phyloP scores from a whole-genome alignment of 2,888 invertebrate species.

The Serrognathus titanus region DNA sequence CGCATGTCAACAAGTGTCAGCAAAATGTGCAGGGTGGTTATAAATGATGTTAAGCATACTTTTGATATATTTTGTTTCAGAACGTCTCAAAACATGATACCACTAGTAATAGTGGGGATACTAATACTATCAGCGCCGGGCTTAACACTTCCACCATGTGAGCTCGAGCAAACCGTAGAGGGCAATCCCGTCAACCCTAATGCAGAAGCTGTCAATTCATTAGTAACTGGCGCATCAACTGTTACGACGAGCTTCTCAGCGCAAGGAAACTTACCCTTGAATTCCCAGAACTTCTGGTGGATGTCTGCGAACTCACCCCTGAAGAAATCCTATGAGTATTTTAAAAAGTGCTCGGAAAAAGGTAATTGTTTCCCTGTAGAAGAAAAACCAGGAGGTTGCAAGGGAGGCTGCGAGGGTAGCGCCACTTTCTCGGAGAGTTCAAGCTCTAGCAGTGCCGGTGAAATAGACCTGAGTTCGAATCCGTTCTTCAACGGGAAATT shows the following conservation, averaged over 20 bases:
- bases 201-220: conserved; percentile 23
- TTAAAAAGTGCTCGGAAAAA: conserved; percentile 41
- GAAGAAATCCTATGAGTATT: conserved; percentile 49
- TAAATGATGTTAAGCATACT: background rate
- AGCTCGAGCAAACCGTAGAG: conserved; percentile 36
- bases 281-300: conserved; percentile 57
- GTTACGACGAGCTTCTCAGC: conserved; percentile 26
- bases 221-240: conserved; percentile 28
- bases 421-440: background rate
- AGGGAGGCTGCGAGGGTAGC: conserved; percentile 15
- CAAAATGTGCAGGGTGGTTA: no score
- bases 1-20: no score
- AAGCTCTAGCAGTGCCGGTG: conserved; percentile 8
- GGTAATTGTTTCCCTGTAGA: conserved; percentile 32
- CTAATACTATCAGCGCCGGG: conserved; percentile 16
- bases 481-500: conserved; percentile 40
- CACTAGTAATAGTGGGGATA: conserved; percentile 43
- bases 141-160: conserved; percentile 16
- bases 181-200: conserved; percentile 30
- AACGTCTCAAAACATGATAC: conserved; percentile 34
- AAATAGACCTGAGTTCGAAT: conserved; percentile 37
- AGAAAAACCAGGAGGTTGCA: conserved; percentile 17
- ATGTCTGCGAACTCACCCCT: conserved; percentile 58
- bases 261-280: conserved; percentile 16
- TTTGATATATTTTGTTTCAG: conserved; percentile 13